Conservation (phyloP, 2,797 vertebrate species). For the Scomberomorus guttatus region DNA sequence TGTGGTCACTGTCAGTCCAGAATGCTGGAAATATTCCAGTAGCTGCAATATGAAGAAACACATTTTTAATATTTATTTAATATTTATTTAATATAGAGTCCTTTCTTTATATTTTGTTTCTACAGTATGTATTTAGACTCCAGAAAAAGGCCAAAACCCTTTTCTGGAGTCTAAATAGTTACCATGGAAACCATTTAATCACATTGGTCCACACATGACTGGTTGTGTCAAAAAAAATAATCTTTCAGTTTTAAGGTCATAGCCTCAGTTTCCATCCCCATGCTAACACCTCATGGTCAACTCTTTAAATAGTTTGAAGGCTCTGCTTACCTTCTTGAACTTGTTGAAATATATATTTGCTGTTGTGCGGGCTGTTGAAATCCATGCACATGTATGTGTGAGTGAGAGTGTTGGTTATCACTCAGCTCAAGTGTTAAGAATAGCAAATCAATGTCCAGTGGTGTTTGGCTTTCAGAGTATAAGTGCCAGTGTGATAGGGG, state of each 20-base stretch:
- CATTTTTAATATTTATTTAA: too few relatives aligned
- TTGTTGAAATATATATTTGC: neutral
- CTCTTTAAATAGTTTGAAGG: neutral
- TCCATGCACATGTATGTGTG: conserved; percentile 13
- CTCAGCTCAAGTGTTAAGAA: conserved; percentile 66
- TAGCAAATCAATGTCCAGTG: conserved; percentile 70
- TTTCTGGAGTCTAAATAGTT: neutral
- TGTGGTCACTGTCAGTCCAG: too few relatives aligned
- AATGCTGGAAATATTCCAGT: too few relatives aligned
- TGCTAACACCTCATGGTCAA: neutral
- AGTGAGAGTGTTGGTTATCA: conserved; percentile 39
- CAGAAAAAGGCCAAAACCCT: too few relatives aligned
- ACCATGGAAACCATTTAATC: too few relatives aligned
- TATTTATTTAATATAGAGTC: too few relatives aligned
- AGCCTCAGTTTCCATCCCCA: neutral
- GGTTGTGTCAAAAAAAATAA: too few relatives aligned
- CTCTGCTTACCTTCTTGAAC: neutral
- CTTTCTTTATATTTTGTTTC: too few relatives aligned
- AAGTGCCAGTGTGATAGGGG: conserved; percentile 58
- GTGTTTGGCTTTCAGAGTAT: conserved; percentile 58
- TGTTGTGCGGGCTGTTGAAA: conserved; percentile 14
- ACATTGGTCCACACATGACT: too few relatives aligned
- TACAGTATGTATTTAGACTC: too few relatives aligned
- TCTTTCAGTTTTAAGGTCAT: neutral
- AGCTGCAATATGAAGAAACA: neutral